phyloP scores from a whole-genome alignment of 2,113 vertebrate species.

The Hypomesus transpacificus region DNA sequence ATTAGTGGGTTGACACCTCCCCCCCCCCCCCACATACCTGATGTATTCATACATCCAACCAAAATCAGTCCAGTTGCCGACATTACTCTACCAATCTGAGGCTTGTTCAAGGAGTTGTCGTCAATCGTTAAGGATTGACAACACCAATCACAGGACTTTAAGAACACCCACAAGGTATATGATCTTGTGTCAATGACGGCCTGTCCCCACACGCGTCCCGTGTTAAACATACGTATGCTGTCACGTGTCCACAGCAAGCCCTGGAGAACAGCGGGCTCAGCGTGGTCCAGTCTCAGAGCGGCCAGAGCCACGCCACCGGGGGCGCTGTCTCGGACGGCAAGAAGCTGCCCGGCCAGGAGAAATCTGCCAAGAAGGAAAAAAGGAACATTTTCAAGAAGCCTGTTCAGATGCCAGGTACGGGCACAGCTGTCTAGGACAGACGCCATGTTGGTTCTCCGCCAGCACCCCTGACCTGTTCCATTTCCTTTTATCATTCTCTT shows the following conservation, averaged over 20 bases:
- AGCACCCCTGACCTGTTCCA: not conserved
- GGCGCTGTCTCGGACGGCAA: constrained; percentile 55
- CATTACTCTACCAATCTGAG: too few species aligned
- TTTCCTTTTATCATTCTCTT: not conserved
- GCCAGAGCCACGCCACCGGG: constrained; percentile 61
- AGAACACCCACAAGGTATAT: too few species aligned
- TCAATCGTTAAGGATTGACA: too few species aligned
- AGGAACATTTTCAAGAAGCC: constrained; percentile 91
- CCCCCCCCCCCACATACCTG: too few species aligned
- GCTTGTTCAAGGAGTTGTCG: too few species aligned
- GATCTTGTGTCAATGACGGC: too few species aligned
- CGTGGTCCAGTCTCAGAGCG: constrained; percentile 75
- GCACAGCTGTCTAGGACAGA: not conserved
- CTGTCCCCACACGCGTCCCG: too few species aligned
- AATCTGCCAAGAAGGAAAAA: constrained; percentile 81
- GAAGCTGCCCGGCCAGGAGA: constrained; percentile 74
- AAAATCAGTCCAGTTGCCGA: too few species aligned
- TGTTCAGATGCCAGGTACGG: constrained; percentile 87
- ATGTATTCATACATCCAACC: too few species aligned
- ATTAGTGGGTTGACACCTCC: too few species aligned
- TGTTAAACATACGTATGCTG: too few species aligned
- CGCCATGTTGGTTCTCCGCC: not conserved
- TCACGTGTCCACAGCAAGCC: constrained; percentile 83
- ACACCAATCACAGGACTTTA: too few species aligned
- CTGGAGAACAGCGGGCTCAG: constrained; percentile 97